Evolutionary conservation across 1,140 invertebrate genomes (phyloP).

Genomic region (Scaptomyza hsui): DNA sequence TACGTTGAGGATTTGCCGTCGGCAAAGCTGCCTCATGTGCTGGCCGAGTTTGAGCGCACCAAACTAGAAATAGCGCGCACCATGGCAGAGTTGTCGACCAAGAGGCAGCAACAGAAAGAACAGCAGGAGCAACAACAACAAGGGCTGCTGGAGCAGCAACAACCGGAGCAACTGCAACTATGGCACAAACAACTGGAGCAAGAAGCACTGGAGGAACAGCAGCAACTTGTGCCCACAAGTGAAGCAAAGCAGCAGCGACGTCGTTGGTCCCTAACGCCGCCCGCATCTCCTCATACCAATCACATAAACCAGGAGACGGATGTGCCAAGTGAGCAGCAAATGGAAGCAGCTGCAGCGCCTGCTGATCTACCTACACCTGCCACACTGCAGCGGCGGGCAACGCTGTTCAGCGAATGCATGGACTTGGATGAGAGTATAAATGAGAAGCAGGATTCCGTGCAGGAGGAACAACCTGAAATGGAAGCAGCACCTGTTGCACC

Average conservation of each 20-base stretch:
- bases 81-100: constrained; percentile 56
- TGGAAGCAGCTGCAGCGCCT: neutral
- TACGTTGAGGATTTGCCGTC: constrained; percentile 49
- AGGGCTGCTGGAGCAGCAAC: constrained; percentile 5
- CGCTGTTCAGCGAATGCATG: constrained; percentile 70
- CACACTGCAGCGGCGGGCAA: constrained; percentile 50
- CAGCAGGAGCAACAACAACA: constrained; percentile 16
- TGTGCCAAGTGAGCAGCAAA: constrained; percentile 10
- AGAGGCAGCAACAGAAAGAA: constrained; percentile 41
- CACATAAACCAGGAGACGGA: constrained; percentile 38
- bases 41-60: constrained; percentile 76
- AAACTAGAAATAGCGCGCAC: constrained; percentile 72
- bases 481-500: neutral
- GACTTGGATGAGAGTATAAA: constrained; percentile 62
- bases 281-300: constrained; percentile 68
- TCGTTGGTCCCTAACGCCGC: constrained; percentile 76
- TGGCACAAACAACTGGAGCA: too few species aligned
- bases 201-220: constrained; percentile 23
- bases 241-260: constrained; percentile 40
- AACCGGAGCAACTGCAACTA: neutral
- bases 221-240: neutral
- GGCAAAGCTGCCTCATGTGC: constrained; percentile 48
- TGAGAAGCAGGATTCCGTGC: constrained; percentile 12
- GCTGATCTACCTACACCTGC: constrained; percentile 1
- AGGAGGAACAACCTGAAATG: neutral